phyloP scores from a whole-genome alignment of 2,888 invertebrate genomes.

The Hesperia comma region DNA sequence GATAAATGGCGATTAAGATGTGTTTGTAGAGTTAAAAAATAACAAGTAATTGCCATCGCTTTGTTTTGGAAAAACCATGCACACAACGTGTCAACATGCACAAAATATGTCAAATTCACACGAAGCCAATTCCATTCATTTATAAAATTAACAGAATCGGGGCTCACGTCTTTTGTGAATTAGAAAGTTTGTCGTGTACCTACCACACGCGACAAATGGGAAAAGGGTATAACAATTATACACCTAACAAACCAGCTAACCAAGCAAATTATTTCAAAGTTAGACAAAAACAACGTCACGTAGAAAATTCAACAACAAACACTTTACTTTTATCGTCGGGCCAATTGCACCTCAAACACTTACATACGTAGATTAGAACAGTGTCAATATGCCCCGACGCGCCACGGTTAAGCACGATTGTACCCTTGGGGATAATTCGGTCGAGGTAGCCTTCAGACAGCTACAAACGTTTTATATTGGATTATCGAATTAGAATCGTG shows the following conservation, averaged over 20 bases:
- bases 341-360: constrained; percentile 33
- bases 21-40: too few relatives aligned
- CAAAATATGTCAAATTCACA: too few relatives aligned
- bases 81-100: too few relatives aligned
- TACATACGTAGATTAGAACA: constrained; percentile 33
- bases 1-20: too few relatives aligned
- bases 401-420: constrained; percentile 23
- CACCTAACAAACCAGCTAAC: neutral
- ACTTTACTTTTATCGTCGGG: constrained; percentile 31
- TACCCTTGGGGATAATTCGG: constrained; percentile 29
- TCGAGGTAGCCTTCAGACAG: constrained; percentile 18
- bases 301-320: constrained; percentile 18
- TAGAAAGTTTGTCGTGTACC: too few relatives aligned
- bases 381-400: constrained; percentile 30
- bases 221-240: too few relatives aligned
- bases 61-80: too few relatives aligned
- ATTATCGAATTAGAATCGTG: constrained; percentile 12
- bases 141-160: too few relatives aligned
- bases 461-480: constrained; percentile 23
- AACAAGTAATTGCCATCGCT: too few relatives aligned
- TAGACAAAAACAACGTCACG: neutral
- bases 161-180: too few relatives aligned
- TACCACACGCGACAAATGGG: too few relatives aligned
- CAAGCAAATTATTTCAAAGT: neutral
- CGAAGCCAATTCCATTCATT: too few relatives aligned